A percentile compares a stretch with the other conserved stretches of the same genome.
Evolutionary conservation across 2,888 invertebrate genomes (phyloP).

Genomic region (Phragmatobia fuliginosa): DNA sequence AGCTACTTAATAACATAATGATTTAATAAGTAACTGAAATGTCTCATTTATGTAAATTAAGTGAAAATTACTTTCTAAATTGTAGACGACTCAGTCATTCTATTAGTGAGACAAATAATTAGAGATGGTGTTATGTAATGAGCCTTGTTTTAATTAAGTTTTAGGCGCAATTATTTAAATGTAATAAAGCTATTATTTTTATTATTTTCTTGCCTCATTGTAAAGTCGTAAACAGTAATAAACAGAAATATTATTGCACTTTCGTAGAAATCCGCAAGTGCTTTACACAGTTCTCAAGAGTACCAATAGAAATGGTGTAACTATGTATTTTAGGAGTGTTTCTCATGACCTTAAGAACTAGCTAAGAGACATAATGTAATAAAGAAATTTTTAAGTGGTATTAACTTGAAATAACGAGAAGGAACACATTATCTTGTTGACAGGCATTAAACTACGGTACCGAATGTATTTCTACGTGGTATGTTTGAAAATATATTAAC

Average conservation of each 20-base stretch:
- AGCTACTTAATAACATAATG: conserved; percentile 5
- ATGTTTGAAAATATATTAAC: not conserved
- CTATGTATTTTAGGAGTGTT: conserved; percentile 25
- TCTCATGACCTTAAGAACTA: conserved; percentile 45
- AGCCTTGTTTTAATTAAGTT: conserved; percentile 38
- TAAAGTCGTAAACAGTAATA: conserved; percentile 22
- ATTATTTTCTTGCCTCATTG: conserved; percentile 36
- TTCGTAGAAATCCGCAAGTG: conserved; percentile 28
- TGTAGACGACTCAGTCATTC: conserved; percentile 36
- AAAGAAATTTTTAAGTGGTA: conserved; percentile 21
- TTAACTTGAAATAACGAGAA: conserved; percentile 12
- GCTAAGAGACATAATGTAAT: conserved; percentile 26
- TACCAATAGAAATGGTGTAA: conserved; percentile 30
- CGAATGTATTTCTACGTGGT: not conserved
- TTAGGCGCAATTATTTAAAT: conserved; percentile 31
- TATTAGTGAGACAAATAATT: conserved; percentile 43
- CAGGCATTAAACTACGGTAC: not conserved
- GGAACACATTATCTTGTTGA: conserved; percentile 1
- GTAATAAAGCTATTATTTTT: conserved; percentile 33
- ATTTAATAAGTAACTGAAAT: conserved; percentile 29
- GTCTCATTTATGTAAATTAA: conserved; percentile 34
- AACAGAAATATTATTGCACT: conserved; percentile 34
- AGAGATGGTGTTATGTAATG: conserved; percentile 38
- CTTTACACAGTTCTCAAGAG: conserved; percentile 24
- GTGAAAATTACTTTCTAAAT: conserved; percentile 46